Evolutionary conservation across 2,888 invertebrate genomes (phyloP), one percentile per base, ranked within the genome.

Genomic region (Morinoia aosen): DNA sequence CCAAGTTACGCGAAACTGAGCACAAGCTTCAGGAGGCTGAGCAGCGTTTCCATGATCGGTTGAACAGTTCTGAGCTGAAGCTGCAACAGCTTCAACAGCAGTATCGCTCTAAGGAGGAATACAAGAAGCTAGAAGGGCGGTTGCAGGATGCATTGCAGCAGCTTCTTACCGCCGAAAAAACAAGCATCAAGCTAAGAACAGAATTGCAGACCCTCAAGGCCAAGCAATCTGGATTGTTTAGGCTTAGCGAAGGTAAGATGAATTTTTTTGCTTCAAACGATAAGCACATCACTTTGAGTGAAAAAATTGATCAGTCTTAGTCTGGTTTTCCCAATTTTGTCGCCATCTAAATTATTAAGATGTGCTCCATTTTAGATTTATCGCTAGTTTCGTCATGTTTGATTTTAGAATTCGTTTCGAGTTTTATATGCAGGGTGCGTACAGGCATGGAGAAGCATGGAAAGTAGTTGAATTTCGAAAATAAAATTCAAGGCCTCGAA

Each of bases 71-170:
- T 19, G 88, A 91, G n/a, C 91, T 64, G 57, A 94, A 91, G 39
- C 76, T 93, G 56, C 93, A 93, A 40, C 93, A 95, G 93, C 95
- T 95, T 11, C 95, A 94, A 19, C 95, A 93, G 76, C 93, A 91
- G 76, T 94, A 88, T 40, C 95, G 76, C 11, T 93, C 93, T 40
- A 94, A 91, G 76, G 95, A 95, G 57, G 57, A 95, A 56, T 95
- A 93, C 93, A 95, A 93, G 91, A 94, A 95, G 76, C 76, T 93
- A 57, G 93, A 93, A 56, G 95, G 76, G 76, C 91, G 95, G 25
- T 57, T 95, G 5, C 94, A 91, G 19, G 95, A 95, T 19, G 95
- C 93, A n/a, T 39, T 95, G 93, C 93, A 88, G 61, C 93, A 88
- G 16, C 95, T 95, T 14, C 95, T 91, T 8, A 76, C 93, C n/a